These are phyloP conservation scores for Myrmecobius fasciatus DNA, from an alignment of 2,113 vertebrate genomes.

Conservation along the genomic window DNA sequence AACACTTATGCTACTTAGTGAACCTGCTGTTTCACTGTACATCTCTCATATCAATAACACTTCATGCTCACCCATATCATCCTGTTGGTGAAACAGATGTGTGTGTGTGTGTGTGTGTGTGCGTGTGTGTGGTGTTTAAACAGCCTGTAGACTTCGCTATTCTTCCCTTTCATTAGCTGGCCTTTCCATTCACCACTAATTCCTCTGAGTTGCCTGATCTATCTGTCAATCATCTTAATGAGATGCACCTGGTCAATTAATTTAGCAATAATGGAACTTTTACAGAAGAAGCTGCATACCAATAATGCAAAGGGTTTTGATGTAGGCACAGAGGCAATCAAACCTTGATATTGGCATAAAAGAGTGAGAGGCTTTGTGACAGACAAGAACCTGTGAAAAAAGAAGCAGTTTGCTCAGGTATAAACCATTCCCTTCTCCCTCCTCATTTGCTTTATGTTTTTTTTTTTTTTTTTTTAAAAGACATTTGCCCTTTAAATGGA, in stretches of 20 bases:
- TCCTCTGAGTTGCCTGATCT: background rate
- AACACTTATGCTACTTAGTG: background rate
- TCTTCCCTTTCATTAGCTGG: background rate
- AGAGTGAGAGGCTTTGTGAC: slow-evolving; percentile 13
- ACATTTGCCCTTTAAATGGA: slow-evolving; percentile 39
- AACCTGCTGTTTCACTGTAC: background rate
- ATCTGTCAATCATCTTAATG: slow-evolving; percentile 53
- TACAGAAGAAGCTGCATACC: slow-evolving; percentile 29
- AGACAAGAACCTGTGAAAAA: slow-evolving; percentile 16
- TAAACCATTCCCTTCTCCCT: background rate
- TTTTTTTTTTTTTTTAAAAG: slow-evolving; percentile 37
- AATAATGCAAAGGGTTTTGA: slow-evolving; percentile 36
- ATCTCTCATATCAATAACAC: background rate
- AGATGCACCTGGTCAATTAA: slow-evolving; percentile 56
- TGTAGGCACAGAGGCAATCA: background rate
- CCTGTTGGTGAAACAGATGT: background rate
- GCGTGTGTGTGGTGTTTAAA: background rate
- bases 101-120: background rate
- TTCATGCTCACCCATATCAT: background rate
- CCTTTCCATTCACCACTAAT: background rate
- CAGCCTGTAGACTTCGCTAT: background rate
- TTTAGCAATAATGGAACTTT: slow-evolving; percentile 27
- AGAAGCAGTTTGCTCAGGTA: slow-evolving; percentile 31
- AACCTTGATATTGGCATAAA: slow-evolving; percentile 9
- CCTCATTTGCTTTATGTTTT: slow-evolving; percentile 30